Evolutionary conservation across 1,140 invertebrate genomes (phyloP), one percentile per base, ranked within the genome.

Genomic region (Macrostomum lignano): DNA sequence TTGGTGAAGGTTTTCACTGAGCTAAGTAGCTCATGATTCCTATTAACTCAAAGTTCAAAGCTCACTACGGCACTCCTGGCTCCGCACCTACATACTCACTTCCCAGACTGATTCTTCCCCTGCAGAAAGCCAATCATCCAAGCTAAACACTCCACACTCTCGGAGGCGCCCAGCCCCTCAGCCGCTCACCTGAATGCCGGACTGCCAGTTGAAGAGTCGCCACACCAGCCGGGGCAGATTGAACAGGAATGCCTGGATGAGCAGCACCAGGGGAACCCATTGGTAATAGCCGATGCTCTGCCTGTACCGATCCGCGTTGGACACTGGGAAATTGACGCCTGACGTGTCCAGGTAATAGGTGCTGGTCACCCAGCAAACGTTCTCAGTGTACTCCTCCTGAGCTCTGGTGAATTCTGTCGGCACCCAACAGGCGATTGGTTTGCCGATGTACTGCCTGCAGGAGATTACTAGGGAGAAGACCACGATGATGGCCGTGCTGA

Each of bases 401-500:
- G 32, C 3, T 9, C 13, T 38, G 0, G 46, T 48, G 34, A 50
- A 52, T 21, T 47, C 42, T 1, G 43, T 43, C 11, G 47, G 47
- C 22, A 42, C 44, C 47, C 46, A 53, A 36, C 46, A 52, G 33
- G 60, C 42, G 28, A 65, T 65, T 1, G 61, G 62, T 58, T 62
- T 55, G 3, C 62, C 61, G 21, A 65, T 56, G 43, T 62, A 65
- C 40, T 65, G 62, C 14, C 51, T 46, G 17, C 58, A 59, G 20
- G 61, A 60, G 15, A 65, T 59, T 6, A 66, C 46, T 9, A 64
- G 48, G 4, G 58, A 59, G 33, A 58, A 61, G 14, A 59, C 51
- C 15, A 66, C 46, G n/a, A 66, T 47, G 7, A 65, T 50, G 14
- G 60, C 44, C n/a, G 60, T 58, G 7, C 63, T 64, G 35, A 59